Percentiles rank a stretch among this genome's conserved stretches.
phyloP scores from a whole-genome alignment of 2,113 vertebrate species.

The Cheirogaleus medius region DNA sequence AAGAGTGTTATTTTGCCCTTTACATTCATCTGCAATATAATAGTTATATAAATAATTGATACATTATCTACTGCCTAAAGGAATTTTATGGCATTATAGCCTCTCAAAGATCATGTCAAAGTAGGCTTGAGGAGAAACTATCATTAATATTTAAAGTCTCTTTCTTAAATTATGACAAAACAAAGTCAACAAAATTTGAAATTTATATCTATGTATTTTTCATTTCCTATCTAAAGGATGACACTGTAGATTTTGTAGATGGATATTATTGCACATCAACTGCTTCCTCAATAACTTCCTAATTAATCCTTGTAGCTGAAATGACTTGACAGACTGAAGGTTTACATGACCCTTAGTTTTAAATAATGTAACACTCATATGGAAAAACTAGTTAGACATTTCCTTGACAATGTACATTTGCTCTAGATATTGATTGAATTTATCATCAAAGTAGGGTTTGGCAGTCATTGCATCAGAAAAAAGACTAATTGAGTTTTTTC shows the following conservation, averaged over 20 bases:
- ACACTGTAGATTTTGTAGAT: not conserved
- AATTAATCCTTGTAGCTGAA: not conserved
- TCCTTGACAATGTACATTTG: not conserved
- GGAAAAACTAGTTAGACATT: not conserved
- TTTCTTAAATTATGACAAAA: not conserved
- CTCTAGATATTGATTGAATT: not conserved
- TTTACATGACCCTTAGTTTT: not conserved
- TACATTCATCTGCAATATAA: not conserved
- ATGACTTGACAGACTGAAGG: not conserved
- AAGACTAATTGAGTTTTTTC: not conserved
- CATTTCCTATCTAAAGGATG: not conserved
- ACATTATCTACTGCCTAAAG: not conserved
- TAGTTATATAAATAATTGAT: slow-evolving; percentile 50
- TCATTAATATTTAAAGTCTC: slow-evolving; percentile 44
- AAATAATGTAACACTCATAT: not conserved
- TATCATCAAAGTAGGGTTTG: not conserved
- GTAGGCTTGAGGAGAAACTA: not conserved
- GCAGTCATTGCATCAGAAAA: not conserved
- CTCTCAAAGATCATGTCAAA: slow-evolving; percentile 21
- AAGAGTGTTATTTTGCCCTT: slow-evolving; percentile 30
- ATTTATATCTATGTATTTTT: not conserved
- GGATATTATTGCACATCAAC: not conserved
- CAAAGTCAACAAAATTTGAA: not conserved
- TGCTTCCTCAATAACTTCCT: not conserved
- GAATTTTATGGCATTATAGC: not conserved